Evolutionary conservation across 2,888 invertebrate species (phyloP).

Genomic region (Embidobia sp.): DNA sequence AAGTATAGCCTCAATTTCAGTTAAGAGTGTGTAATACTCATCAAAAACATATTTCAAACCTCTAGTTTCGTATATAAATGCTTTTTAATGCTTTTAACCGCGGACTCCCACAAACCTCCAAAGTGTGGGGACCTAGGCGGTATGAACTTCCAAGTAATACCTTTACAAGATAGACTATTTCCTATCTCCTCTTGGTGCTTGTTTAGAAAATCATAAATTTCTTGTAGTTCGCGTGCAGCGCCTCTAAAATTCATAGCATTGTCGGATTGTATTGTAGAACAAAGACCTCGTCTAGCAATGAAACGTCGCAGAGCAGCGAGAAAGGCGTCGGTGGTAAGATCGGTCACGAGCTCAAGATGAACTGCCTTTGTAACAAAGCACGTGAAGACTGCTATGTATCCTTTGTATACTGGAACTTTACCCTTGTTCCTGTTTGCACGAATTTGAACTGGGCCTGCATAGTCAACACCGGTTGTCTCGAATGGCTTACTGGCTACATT

Average conservation of each 20-base stretch:
- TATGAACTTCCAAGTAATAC: slow-evolving; percentile 4
- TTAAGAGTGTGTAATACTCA: slow-evolving; percentile 7
- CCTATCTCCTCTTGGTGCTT: not conserved
- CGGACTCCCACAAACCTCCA: slow-evolving; percentile 12
- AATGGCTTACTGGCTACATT: slow-evolving; percentile 12
- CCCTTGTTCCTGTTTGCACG: slow-evolving; percentile 30
- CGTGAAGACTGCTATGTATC: slow-evolving; percentile 65
- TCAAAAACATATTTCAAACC: slow-evolving; percentile 35
- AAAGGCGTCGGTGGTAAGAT: slow-evolving; percentile 4
- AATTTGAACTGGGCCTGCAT: slow-evolving; percentile 61
- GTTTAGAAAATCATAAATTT: slow-evolving; percentile 24
- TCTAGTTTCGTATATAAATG: slow-evolving; percentile 51
- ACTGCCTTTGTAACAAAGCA: slow-evolving; percentile 63
- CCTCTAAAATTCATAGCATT: slow-evolving; percentile 73
- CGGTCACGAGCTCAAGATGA: slow-evolving; percentile 64
- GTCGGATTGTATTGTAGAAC: slow-evolving; percentile 69
- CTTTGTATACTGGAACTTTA: slow-evolving; percentile 36
- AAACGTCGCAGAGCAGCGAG: not conserved
- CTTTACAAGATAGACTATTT: not conserved
- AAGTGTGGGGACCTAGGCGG: slow-evolving; percentile 6
- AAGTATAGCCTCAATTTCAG: slow-evolving; percentile 64
- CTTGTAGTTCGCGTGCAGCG: slow-evolving; percentile 66
- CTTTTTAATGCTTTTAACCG: not conserved
- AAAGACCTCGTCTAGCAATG: slow-evolving; percentile 63
- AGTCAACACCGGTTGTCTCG: not conserved